Percentiles rank a stretch among this genome's conserved stretches.
phyloP scores from a whole-genome alignment of 2,113 vertebrate genomes.

The Halcyon senegalensis region DNA sequence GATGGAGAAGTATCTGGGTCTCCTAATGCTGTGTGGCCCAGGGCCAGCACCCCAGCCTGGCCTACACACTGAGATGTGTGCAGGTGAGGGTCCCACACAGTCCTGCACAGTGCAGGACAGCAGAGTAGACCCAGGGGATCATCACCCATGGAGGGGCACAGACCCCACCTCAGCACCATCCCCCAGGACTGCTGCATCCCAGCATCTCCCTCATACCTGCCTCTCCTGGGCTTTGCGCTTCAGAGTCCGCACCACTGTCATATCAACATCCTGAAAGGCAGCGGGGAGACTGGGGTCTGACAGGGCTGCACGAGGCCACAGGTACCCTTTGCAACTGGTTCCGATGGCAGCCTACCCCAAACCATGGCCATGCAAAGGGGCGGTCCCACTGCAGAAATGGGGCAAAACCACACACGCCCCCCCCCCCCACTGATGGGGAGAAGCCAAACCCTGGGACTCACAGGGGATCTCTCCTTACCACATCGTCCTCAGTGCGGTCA shows the following conservation, averaged over 20 bases:
- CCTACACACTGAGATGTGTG: background rate
- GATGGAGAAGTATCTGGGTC: background rate
- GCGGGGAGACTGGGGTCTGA: background rate
- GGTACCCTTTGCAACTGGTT: background rate
- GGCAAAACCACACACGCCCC: background rate
- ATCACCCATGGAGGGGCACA: background rate
- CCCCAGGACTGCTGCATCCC: background rate
- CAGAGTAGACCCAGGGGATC: background rate
- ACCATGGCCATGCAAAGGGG: background rate
- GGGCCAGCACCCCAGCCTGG: background rate
- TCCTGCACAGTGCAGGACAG: background rate
- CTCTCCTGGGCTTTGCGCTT: slow-evolving; percentile 47
- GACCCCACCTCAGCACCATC: background rate
- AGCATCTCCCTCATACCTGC: slow-evolving; percentile 10
- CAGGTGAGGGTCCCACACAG: background rate
- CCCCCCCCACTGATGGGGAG: background rate
- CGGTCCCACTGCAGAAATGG: background rate
- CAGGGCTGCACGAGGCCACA: background rate
- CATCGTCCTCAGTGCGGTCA: slow-evolving; percentile 83
- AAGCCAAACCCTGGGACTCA: background rate
- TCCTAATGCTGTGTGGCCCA: background rate
- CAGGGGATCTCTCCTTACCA: slow-evolving; percentile 60
- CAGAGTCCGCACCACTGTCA: background rate
- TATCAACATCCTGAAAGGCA: slow-evolving; percentile 60
- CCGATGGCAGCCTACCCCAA: background rate